These are phyloP conservation scores for Lasioglossum malachurum DNA, from an alignment of 2,888 invertebrate species.

Conservation along the genomic window DNA sequence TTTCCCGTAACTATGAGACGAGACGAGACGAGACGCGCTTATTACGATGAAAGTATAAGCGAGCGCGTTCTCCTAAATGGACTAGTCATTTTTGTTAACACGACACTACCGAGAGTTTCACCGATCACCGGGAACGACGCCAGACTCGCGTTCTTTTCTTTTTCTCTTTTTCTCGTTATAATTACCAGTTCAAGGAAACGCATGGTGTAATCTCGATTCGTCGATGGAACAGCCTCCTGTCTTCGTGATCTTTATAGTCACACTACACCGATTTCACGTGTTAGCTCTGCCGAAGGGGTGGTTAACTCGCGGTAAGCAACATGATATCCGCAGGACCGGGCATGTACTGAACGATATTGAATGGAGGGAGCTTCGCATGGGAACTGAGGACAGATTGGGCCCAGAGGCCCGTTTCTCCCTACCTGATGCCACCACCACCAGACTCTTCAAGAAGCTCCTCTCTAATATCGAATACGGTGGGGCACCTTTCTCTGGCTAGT, in stretches of 20 bases:
- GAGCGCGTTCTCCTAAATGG: conserved; percentile 51
- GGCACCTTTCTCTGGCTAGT: conserved; percentile 80
- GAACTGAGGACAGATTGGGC: conserved; percentile 81
- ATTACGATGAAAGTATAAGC: conserved; percentile 73
- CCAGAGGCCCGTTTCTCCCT: conserved; percentile 79
- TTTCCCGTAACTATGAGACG: conserved; percentile 38
- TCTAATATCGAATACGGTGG: conserved; percentile 80
- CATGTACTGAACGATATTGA: conserved; percentile 75
- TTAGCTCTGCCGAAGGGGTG: conserved; percentile 47
- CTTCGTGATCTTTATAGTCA: conserved; percentile 34
- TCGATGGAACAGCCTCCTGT: conserved; percentile 13
- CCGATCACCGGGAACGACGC: conserved; percentile 16
- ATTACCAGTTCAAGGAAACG: conserved; percentile 79
- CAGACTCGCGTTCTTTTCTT: background rate
- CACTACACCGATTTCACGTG: conserved; percentile 74
- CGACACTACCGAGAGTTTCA: conserved; percentile 52
- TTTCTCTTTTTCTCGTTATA: conserved; percentile 42
- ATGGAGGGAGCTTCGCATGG: conserved; percentile 77
- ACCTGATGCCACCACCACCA: conserved; percentile 74
- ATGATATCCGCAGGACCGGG: conserved; percentile 75
- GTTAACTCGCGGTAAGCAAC: conserved; percentile 75
- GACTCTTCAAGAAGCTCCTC: conserved; percentile 79
- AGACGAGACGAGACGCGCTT: conserved; percentile 50
- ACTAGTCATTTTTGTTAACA: conserved; percentile 30
- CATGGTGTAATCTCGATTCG: conserved; percentile 65